These are phyloP conservation scores for Sitta europaea DNA, from an alignment of 2,113 vertebrate species.

Conservation along the genomic window DNA sequence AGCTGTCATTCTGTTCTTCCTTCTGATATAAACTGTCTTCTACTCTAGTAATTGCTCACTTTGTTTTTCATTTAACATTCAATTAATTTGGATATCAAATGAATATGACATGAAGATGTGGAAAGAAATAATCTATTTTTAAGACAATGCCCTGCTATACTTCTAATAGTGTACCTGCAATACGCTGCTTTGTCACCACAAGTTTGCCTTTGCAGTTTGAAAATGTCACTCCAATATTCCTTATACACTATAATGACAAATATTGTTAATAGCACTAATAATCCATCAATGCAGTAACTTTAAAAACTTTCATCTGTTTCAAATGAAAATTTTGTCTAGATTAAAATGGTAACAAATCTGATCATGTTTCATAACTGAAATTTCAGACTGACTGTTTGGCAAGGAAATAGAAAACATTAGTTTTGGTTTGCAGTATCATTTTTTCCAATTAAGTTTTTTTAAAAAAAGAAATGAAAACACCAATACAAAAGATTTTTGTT, in stretches of 20 bases:
- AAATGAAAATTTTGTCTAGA: neutral
- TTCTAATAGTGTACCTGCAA: neutral
- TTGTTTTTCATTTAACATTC: neutral
- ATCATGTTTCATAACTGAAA: neutral
- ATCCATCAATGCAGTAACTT: neutral
- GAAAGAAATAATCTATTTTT: neutral
- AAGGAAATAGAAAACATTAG: neutral
- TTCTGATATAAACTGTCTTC: neutral
- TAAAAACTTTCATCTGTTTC: neutral
- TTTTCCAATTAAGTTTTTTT: neutral
- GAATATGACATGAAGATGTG: neutral
- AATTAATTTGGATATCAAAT: neutral
- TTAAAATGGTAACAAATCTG: neutral
- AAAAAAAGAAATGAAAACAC: neutral
- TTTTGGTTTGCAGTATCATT: neutral
- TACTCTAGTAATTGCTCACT: neutral
- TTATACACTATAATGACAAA: neutral
- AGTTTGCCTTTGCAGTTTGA: neutral
- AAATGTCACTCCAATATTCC: neutral
- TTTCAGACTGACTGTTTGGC: neutral
- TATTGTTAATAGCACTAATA: neutral
- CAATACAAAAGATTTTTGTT: neutral
- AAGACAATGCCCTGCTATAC: neutral
- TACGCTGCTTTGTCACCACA: neutral
- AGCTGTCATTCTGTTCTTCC: neutral